phyloP scores from a whole-genome alignment of 2,113 vertebrate genomes.

The Psilopsiagon aymara region DNA sequence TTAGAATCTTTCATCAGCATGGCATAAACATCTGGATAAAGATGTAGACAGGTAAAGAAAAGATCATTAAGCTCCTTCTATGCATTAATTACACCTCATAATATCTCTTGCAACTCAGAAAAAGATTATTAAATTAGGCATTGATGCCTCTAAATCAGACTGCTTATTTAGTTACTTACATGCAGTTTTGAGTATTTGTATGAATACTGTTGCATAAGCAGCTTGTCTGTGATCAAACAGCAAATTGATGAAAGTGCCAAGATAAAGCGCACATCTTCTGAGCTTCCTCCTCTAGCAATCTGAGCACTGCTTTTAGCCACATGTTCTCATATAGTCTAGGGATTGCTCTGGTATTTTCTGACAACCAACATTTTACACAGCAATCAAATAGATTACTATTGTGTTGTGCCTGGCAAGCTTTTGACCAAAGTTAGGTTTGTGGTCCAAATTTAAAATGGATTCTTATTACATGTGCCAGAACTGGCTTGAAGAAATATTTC shows the following conservation, averaged over 20 bases:
- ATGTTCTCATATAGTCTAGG: not conserved
- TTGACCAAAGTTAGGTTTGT: not conserved
- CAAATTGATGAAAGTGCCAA: not conserved
- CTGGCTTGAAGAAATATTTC: not conserved
- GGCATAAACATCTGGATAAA: not conserved
- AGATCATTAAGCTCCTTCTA: not conserved
- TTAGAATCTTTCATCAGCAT: not conserved
- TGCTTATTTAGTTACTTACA: slow-evolving; percentile 39
- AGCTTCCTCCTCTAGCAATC: not conserved
- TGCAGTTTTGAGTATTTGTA: not conserved
- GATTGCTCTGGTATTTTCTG: not conserved
- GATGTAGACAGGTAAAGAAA: slow-evolving; percentile 36
- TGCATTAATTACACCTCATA: slow-evolving; percentile 20
- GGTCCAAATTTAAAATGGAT: not conserved
- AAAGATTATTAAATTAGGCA: not conserved
- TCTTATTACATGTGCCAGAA: not conserved
- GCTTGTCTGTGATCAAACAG: not conserved
- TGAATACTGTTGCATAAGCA: not conserved
- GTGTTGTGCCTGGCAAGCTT: not conserved
- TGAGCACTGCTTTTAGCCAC: not conserved
- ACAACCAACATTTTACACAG: not conserved
- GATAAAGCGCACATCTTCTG: not conserved
- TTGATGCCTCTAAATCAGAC: not conserved
- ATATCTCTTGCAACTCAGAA: not conserved
- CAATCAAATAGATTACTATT: not conserved